Evolutionary conservation across 2,888 invertebrate genomes (phyloP).

Genomic region (Heliconius erato): DNA sequence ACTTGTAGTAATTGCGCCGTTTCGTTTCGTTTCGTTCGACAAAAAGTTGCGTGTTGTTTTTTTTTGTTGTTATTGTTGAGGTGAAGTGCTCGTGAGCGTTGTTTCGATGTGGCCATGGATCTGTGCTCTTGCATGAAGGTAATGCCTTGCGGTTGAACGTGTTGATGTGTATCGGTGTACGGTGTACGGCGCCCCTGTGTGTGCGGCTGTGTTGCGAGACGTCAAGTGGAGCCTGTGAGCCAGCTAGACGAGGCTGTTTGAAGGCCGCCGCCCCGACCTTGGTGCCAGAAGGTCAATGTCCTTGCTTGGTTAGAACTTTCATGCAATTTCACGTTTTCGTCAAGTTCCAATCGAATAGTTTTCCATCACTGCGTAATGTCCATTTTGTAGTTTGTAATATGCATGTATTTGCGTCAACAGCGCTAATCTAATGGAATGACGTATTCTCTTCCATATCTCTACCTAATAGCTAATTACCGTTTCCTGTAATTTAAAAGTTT

Average conservation of each 20-base stretch:
- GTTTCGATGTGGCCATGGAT: conserved; percentile 81
- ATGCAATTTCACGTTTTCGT: conserved; percentile 62
- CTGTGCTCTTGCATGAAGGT: conserved; percentile 79
- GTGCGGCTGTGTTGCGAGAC: conserved; percentile 68
- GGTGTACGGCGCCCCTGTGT: conserved; percentile 56
- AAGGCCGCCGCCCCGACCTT: conserved; percentile 85
- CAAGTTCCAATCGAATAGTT: conserved; percentile 15
- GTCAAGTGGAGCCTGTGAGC: conserved; percentile 69
- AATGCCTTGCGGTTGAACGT: conserved; percentile 71
- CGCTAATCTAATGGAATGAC: conserved; percentile 27
- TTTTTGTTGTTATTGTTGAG: conserved; percentile 58
- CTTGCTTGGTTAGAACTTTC: conserved; percentile 76
- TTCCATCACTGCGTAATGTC: conserved; percentile 3
- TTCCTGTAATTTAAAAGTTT: conserved; percentile 41
- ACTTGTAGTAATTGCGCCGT: conserved; percentile 76
- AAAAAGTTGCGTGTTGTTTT: conserved; percentile 62
- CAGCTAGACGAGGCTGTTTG: conserved; percentile 81
- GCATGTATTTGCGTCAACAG: neutral
- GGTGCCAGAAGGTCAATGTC: conserved; percentile 83
- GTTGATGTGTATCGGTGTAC: conserved; percentile 54
- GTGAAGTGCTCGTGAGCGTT: conserved; percentile 71
- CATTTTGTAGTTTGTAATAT: neutral
- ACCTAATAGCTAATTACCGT: conserved; percentile 25
- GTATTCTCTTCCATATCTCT: conserved; percentile 33
- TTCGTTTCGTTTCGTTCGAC: conserved; percentile 46